Evolutionary conservation across 2,888 invertebrate genomes (phyloP), one percentile per base, ranked within the genome.

Genomic region (Oeneis ivallda): DNA sequence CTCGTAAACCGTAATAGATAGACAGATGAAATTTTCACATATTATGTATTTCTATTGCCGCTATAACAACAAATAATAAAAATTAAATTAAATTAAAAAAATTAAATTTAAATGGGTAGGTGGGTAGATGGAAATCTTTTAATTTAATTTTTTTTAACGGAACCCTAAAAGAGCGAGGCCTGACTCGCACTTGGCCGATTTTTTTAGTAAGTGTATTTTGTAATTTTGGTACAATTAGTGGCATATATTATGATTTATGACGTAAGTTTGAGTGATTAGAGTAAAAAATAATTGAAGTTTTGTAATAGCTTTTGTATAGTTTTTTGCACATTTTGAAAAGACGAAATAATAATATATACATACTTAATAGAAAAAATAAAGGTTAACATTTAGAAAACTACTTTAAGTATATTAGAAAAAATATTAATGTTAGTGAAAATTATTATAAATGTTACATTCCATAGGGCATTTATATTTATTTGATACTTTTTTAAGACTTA

Each of bases 231-330:
- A 56, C 41, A 41, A 56, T 56, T 56, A 56, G 19, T 41, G 41
- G 56, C 41, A 56, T 56, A 19, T 8, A 39, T 11, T 19, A 11
- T 41, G n/a, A n/a, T n/a, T n/a, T n/a, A n/a, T n/a, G n/a, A n/a
- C n/a, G 6, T 13, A 41, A 11, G 56, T 19, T 56, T 56, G 41
- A 19, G 41, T 56, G 41, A 41, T 56, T 56, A 56, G 41, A 39
- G 4, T 56, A 6, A 34, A 53, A 53, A 56, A 19, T 4, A n/a
- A 7, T 37, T 37, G 9, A 39, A 54, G 11, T 39, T 54, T 56
- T 56, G 19, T 56, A 53, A 41, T 41, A 56, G 56, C 56, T 56
- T 56, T 56, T 56, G 39, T 56, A 56, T 50, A 56, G n/a, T 37
- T 56, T 56, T 56, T 56, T 41, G 41, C 41, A 41, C 41, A 41